These are phyloP conservation scores for Gallirallus australis DNA, from an alignment of 2,797 vertebrate species.

Conservation along the genomic window DNA sequence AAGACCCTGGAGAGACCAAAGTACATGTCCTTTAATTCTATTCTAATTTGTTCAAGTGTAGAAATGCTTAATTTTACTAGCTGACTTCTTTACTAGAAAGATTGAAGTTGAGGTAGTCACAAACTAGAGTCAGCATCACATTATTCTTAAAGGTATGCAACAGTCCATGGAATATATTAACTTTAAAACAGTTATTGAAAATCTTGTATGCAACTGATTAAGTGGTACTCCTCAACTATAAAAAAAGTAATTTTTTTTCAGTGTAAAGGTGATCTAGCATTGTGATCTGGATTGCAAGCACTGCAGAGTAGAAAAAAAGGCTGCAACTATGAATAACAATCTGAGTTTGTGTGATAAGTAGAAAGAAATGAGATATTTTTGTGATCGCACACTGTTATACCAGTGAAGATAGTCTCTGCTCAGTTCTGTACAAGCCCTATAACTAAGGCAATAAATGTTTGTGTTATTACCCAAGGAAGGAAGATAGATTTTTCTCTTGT, in stretches of 20 bases:
- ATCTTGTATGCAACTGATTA: not conserved
- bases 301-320: not conserved
- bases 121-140: not conserved
- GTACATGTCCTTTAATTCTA: not conserved
- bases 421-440: not conserved
- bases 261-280: not conserved
- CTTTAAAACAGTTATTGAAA: not conserved
- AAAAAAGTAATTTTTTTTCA: conserved; percentile 33
- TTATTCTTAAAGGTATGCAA: not conserved
- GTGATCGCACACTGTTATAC: not conserved
- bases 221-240: not conserved
- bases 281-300: not conserved
- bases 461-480: not conserved
- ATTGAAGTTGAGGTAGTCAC: not conserved
- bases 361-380: not conserved
- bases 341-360: not conserved
- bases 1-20: not conserved
- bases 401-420: not conserved
- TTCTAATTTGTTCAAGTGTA: not conserved
- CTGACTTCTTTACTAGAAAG: not conserved
- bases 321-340: not conserved
- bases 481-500: not conserved
- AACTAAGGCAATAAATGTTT: not conserved
- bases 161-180: not conserved
- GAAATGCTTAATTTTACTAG: not conserved